A percentile compares a stretch with the other conserved stretches of the same genome.
Evolutionary conservation across 2,113 vertebrate species (phyloP).

Genomic region (Corythornis vintsioides): DNA sequence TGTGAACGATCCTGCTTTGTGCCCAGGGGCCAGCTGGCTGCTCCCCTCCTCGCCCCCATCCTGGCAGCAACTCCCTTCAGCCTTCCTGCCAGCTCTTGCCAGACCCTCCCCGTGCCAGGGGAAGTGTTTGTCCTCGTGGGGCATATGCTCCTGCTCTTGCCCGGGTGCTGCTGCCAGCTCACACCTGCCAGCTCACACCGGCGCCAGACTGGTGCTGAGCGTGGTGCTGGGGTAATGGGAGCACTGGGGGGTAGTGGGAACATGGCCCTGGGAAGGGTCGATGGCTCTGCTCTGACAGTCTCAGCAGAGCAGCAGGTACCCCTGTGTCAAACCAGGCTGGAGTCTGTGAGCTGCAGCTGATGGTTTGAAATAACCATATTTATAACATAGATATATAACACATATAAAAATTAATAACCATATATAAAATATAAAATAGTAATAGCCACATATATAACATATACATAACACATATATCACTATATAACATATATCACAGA

Average conservation of each 20-base stretch:
- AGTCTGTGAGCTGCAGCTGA: not conserved
- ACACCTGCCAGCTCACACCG: fast-evolving
- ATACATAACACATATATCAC: too few species aligned
- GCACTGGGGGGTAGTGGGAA: fast-evolving
- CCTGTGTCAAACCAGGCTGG: fast-evolving
- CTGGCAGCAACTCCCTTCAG: constrained; percentile 7
- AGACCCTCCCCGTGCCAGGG: not conserved
- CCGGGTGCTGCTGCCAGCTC: not conserved
- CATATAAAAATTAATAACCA: too few species aligned
- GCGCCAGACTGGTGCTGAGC: not conserved
- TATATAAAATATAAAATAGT: too few species aligned
- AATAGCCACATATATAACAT: too few species aligned
- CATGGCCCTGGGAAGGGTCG: fast-evolving
- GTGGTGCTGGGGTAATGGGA: fast-evolving
- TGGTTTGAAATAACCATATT: not conserved
- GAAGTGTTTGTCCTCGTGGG: constrained; percentile 38
- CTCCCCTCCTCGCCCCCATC: not conserved
- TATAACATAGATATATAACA: too few species aligned
- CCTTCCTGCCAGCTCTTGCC: not conserved
- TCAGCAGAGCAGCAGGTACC: fast-evolving
- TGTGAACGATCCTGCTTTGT: not conserved
- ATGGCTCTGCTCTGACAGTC: fast-evolving
- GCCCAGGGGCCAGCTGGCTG: constrained; percentile 20
- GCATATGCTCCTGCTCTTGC: constrained; percentile 9
- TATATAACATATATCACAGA: too few species aligned